Percentiles rank a stretch among this genome's conserved stretches.
phyloP scores from a whole-genome alignment of 1,140 invertebrate genomes.

The Pygmarrhopalites habei region DNA sequence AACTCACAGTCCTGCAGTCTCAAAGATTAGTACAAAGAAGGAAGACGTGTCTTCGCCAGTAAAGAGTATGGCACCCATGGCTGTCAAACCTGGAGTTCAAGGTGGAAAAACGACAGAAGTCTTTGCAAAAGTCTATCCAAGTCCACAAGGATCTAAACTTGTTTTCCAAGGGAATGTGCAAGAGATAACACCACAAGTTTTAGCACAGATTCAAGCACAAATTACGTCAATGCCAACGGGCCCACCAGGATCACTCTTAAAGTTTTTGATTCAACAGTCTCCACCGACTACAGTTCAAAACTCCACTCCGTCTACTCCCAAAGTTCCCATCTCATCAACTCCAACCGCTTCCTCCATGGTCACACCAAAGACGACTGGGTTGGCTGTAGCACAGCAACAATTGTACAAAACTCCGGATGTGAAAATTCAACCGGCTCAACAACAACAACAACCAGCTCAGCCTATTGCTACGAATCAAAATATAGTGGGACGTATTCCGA shows the following conservation, averaged over 20 bases:
- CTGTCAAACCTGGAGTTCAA: too few relatives aligned
- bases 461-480: too few relatives aligned
- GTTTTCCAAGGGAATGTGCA: background rate
- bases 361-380: too few relatives aligned
- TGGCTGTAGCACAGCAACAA: background rate
- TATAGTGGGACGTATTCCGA: too few relatives aligned
- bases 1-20: too few relatives aligned
- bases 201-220: conserved; percentile 8
- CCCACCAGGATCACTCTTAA: background rate
- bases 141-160: background rate
- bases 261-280: conserved; percentile 3
- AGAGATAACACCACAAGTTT: background rate
- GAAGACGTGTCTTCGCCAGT: conserved; percentile 45
- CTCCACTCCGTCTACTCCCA: background rate
- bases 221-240: background rate
- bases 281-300: background rate
- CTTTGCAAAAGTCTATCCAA: conserved; percentile 1
- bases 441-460: conserved; percentile 1
- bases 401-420: background rate
- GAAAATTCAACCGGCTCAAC: background rate
- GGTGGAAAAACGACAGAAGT: conserved; percentile 8
- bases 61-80: background rate
- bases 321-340: background rate
- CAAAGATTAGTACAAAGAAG: too few relatives aligned
- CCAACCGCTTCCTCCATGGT: background rate